These are phyloP conservation scores for Tetramorium bicarinatum DNA, from an alignment of 2,888 invertebrate species.

Conservation along the genomic window DNA sequence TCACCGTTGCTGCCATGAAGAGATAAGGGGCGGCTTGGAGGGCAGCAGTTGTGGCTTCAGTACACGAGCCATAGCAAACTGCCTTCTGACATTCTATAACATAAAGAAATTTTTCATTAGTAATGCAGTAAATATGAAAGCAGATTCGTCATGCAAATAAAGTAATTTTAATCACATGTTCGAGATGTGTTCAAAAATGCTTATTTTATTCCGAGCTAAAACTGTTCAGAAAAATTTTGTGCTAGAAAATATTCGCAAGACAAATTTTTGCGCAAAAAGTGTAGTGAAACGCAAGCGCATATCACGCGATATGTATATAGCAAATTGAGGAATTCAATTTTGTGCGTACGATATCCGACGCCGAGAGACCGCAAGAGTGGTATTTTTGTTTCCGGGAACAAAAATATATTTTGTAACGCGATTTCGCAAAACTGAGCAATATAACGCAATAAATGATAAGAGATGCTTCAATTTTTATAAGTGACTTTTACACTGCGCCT, in stretches of 20 bases:
- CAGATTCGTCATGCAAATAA: neutral
- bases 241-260: constrained; percentile 18
- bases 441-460: constrained; percentile 35
- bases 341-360: constrained; percentile 43
- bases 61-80: constrained; percentile 77
- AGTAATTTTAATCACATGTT: neutral
- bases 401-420: neutral
- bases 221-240: neutral
- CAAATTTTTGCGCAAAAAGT: constrained; percentile 26
- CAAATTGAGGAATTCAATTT: constrained; percentile 54
- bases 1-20: constrained; percentile 81
- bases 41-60: constrained; percentile 70
- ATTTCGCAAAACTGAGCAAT: constrained; percentile 33
- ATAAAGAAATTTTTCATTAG: constrained; percentile 5
- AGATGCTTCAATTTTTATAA: constrained; percentile 37
- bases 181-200: neutral
- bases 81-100: constrained; percentile 74
- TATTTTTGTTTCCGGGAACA: constrained; percentile 33
- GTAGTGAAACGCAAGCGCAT: constrained; percentile 15
- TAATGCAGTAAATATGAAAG: neutral
- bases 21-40: constrained; percentile 72
- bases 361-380: constrained; percentile 29
- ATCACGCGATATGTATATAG: constrained; percentile 24
- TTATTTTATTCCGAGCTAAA: neutral
- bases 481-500: constrained; percentile 1